Evolutionary conservation across 1,140 invertebrate species (phyloP), one percentile per base, ranked within the genome.

Genomic region (Anoplophora glabripennis): DNA sequence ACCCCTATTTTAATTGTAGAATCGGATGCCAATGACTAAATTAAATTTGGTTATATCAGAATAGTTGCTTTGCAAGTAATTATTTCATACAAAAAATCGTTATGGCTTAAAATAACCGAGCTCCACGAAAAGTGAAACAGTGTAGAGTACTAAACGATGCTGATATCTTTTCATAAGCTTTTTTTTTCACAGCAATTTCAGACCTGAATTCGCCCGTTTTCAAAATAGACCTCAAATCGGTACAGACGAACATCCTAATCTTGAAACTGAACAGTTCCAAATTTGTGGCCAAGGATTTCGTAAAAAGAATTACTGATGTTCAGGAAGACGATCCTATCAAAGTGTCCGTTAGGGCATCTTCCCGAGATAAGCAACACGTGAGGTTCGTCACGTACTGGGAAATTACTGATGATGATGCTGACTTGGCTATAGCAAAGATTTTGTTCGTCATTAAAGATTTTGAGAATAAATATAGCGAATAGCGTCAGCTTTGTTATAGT

Each of bases 211-310:
- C 82, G 45, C 76, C 77, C 52, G 75, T 77, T 12, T 67, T 70
- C 38, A 70, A 60, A 0, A 85, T 93, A 11, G 82, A 93, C 65
- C 63, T 86, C 9, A 71, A 78, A 1, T 78, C 70, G 4, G 77
- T 89, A 2, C 84, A 93, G 54, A 88, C 88, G 0, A 95, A 95
- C 69, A 94, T 95, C 56, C 72, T 94, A 7, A 81, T 90, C 59
- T 68, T 93, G 4, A 73, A 83, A 9, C 75, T 90, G 2, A 73
- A 79, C 47, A 71, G 66, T 1, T 63, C 71, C 0, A 72, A 76
- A 15, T 65, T 86, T 1, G 73, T 71, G 0, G 75, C 84, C 3
- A 67, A 59, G 46, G 74, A 83, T n/a, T 83, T 92, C 56, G 73
- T 79, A 49, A 28, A 78, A 4, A 79, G 84, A 57, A 71, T 92